A percentile compares a stretch with the other conserved stretches of the same genome.
These are phyloP conservation scores for Phalacrocorax carbo DNA, from an alignment of 2,113 vertebrate genomes.

Conservation along the genomic window DNA sequence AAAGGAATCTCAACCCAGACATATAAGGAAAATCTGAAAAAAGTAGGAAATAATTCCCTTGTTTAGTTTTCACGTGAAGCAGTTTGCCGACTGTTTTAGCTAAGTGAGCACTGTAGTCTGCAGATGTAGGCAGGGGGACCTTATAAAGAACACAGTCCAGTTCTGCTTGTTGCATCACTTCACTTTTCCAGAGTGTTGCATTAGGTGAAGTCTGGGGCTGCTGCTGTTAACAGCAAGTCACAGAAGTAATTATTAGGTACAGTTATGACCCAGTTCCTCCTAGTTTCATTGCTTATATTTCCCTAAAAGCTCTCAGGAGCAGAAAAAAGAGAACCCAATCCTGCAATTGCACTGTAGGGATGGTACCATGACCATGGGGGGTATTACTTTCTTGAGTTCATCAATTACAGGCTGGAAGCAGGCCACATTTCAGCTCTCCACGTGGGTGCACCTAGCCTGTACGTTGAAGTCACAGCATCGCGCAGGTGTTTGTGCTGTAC, in stretches of 20 bases:
- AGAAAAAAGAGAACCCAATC: not conserved
- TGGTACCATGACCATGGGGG: not conserved
- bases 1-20: not conserved
- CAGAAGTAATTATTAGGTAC: not conserved
- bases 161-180: not conserved
- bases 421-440: fast-evolving
- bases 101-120: not conserved
- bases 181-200: not conserved
- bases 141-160: not conserved
- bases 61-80: not conserved
- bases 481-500: fast-evolving
- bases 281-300: fast-evolving
- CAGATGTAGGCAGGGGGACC: conserved; percentile 25
- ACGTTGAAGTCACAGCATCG: fast-evolving
- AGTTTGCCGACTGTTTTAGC: not conserved
- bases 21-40: not conserved
- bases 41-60: not conserved
- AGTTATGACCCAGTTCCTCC: not conserved
- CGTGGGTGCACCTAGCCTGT: fast-evolving
- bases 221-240: fast-evolving
- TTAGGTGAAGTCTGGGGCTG: not conserved
- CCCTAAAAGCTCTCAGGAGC: not conserved
- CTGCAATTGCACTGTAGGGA: fast-evolving
- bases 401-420: not conserved
- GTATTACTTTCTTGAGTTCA: not conserved